Evolutionary conservation across 2,888 invertebrate species (phyloP).

Genomic region (Clostera curtula): DNA sequence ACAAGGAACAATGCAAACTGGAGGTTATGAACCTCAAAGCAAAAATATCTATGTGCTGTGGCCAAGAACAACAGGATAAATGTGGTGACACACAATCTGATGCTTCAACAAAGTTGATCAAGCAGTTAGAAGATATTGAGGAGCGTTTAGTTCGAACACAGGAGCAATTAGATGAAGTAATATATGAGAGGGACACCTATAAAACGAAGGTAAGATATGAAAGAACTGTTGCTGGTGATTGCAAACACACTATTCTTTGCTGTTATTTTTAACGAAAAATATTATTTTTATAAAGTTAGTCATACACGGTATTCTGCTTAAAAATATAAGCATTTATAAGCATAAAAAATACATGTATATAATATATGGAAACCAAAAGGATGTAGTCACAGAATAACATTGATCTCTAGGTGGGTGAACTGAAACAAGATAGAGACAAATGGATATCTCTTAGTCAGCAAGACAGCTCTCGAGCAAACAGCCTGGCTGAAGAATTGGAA

Average conservation of each 20-base stretch:
- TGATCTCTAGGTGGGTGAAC: too few relatives aligned
- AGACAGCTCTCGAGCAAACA: slow-evolving; percentile 33
- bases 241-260: too few relatives aligned
- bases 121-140: slow-evolving; percentile 72
- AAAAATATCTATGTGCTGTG: slow-evolving; percentile 51
- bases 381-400: too few relatives aligned
- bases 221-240: too few relatives aligned
- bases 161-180: slow-evolving; percentile 65
- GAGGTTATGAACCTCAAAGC: slow-evolving; percentile 53
- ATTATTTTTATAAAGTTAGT: too few relatives aligned
- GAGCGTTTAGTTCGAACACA: slow-evolving; percentile 64
- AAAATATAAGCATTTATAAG: too few relatives aligned
- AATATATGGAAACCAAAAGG: too few relatives aligned
- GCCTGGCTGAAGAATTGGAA: slow-evolving; percentile 46
- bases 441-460: slow-evolving; percentile 42
- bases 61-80: slow-evolving; percentile 31
- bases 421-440: slow-evolving; percentile 55
- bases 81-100: slow-evolving; percentile 25
- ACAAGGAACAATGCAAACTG: slow-evolving; percentile 55
- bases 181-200: slow-evolving; percentile 65
- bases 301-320: too few relatives aligned
- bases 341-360: too few relatives aligned
- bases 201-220: slow-evolving; percentile 60
- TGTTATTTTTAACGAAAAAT: too few relatives aligned
- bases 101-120: slow-evolving; percentile 33